phyloP scores from a whole-genome alignment of 2,113 vertebrate species.

The Callocephalon fimbriatum region DNA sequence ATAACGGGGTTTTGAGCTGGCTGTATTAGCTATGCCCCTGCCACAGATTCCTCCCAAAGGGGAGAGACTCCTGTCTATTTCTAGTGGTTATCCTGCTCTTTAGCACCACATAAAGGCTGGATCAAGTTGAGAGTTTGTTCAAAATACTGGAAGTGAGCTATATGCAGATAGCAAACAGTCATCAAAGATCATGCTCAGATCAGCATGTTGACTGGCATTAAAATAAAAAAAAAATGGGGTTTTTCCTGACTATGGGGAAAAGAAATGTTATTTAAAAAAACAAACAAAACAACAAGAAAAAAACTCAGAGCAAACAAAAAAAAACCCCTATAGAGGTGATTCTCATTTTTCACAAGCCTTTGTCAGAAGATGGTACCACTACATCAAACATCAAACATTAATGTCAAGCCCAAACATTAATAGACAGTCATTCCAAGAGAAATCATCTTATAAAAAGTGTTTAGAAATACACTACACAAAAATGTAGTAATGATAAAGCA shows the following conservation, averaged over 20 bases:
- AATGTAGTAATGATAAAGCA: neutral
- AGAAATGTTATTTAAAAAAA: neutral
- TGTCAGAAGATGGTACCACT: neutral
- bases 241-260: neutral
- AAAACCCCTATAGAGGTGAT: neutral
- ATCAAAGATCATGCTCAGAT: too few species aligned
- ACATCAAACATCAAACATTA: neutral
- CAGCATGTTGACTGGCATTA: neutral
- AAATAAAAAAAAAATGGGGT: neutral
- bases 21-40: too few species aligned
- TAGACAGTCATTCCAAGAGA: neutral
- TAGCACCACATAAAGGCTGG: too few species aligned
- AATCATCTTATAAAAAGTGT: neutral
- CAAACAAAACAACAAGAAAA: neutral
- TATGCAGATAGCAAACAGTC: too few species aligned
- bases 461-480: neutral
- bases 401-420: neutral
- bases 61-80: too few species aligned
- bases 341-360: neutral
- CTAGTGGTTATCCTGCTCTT: too few species aligned
- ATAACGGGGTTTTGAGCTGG: neutral
- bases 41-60: too few species aligned
- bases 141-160: too few species aligned
- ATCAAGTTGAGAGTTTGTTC: too few species aligned
- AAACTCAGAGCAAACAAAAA: neutral